These are phyloP conservation scores for Menidia menidia DNA, from an alignment of 2,797 vertebrate species.

Conservation along the genomic window DNA sequence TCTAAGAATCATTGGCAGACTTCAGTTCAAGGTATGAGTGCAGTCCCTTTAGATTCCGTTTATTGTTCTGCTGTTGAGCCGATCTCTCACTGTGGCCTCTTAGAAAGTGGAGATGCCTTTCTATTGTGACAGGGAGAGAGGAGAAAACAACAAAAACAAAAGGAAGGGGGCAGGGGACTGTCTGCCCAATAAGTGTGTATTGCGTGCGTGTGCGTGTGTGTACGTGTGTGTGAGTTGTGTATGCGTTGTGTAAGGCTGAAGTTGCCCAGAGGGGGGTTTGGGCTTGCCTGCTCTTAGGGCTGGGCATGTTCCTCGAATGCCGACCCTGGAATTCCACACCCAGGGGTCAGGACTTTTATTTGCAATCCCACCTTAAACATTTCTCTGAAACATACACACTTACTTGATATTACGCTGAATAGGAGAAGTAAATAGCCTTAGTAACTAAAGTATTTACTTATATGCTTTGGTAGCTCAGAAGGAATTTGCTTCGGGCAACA, in stretches of 20 bases:
- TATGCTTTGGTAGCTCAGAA: conserved; percentile 38
- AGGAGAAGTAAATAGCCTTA: conserved; percentile 45
- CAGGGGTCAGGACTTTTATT: conserved; percentile 72
- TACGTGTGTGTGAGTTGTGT: conserved; percentile 52
- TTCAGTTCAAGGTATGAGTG: conserved; percentile 60
- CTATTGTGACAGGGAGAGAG: conserved; percentile 64
- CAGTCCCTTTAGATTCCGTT: conserved; percentile 50
- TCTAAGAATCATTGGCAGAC: conserved; percentile 39
- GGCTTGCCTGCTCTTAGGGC: conserved; percentile 69
- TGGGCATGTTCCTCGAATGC: conserved; percentile 75
- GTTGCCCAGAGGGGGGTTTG: conserved; percentile 66
- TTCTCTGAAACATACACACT: conserved; percentile 45
- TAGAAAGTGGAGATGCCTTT: conserved; percentile 68
- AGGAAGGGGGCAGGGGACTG: conserved; percentile 72
- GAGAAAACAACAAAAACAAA: conserved; percentile 79
- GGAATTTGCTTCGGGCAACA: conserved; percentile 64
- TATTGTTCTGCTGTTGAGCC: conserved; percentile 62
- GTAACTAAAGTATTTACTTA: conserved; percentile 54
- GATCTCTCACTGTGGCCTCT: conserved; percentile 67
- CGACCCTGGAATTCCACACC: conserved; percentile 75
- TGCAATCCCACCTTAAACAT: conserved; percentile 64
- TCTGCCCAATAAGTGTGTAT: conserved; percentile 62
- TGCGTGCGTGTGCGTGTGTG: conserved; percentile 40
- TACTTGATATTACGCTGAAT: conserved; percentile 31
- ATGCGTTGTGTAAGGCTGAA: conserved; percentile 65